Evolutionary conservation across 2,888 invertebrate species (phyloP), one percentile per base, ranked within the genome.

Genomic region (Noctua fimbriata): DNA sequence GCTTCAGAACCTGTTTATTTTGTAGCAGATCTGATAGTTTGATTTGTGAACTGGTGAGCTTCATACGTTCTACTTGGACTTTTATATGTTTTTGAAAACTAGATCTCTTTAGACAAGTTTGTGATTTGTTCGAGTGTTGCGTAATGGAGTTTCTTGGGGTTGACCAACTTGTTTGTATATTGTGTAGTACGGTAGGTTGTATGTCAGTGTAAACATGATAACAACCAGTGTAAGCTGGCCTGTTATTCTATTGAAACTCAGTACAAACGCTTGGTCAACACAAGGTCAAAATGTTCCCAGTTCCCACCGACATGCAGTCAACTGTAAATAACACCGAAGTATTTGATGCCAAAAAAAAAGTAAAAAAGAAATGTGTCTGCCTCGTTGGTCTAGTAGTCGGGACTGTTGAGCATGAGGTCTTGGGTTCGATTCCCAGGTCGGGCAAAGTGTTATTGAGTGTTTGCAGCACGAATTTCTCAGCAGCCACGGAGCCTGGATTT

Each of bases 1-100:
- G 91, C 91, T 91, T 91, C 83, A 88, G 80, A 89, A 88, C 87
- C 83, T 86, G 88, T 89, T 88, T 89, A 87, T 89, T 86, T 87
- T 82, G 79, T 87, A 83, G 81, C 81, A 84, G 82, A 89, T 88
- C 78, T 82, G 88, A 86, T 88, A 88, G 86, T 88, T 88, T 88
- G 88, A 88, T 88, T 88, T 88, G 88, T 86, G 82, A 79, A 80
- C 77, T 82, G 83, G 74, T 85, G 73, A 85, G 85, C 63, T 80
- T 87, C 83, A 81, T 82, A 80, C 73, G 71, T 76, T 71, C 36
- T 74, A 67, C 75, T 67, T 81, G 18, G 76, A 85, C 36, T 83
- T 79, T 82, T 72, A 73, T 81, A 75, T 85, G 76, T 80, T 83
- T 85, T 83, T 73, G 84, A 84, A 65, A 82, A 84, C 78, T 47